Evolutionary conservation across 2,888 invertebrate species (phyloP), one percentile per base, ranked within the genome.

Genomic region (Morpho achilles): DNA sequence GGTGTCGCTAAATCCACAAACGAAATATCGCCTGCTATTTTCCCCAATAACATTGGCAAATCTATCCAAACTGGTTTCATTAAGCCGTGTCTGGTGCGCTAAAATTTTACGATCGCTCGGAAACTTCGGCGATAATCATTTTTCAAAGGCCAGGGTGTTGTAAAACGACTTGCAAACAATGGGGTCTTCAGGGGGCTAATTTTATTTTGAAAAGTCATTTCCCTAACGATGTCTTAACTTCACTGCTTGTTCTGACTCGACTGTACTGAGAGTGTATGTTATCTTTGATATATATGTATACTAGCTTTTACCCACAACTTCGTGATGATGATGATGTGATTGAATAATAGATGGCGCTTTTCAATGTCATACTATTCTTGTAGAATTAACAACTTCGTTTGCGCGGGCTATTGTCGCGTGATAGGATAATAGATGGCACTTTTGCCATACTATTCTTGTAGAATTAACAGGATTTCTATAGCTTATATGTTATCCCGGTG

Each of bases 101-200:
- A 73, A 74, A 74, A 73, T 75, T 73, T 74, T 71, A 75, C 70
- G 69, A 64, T 59, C 67, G 62, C 58, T 50, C 59, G 60, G 53
- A 71, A 84, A 84, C 75, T 84, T 80, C 59, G 57, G 61, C 67
- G 68, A 79, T 80, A 75, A 82, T 78, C 73, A 79, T 82, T 82
- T 80, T 79, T 82, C 76, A 79, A 76, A 72, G 67, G 68, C 69
- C 63, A 59, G 66, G 67, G 65, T 61, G 66, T 64, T 67, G 69
- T 67, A 64, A 68, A 67, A 67, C 66, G 65, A 67, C 68, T 72
- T 67, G 67, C 69, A 69, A 73, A 76, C 73, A 75, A 73, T 67
- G 67, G 69, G 68, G 63, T 65, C 61, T 60, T 66, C 65, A 54
- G 53, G 61, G 63, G 60, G 65, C 70, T 70, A 72, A 75, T 75